These are phyloP conservation scores for Neogale vison DNA, from an alignment of 2,113 vertebrate genomes.

Conservation along the genomic window DNA sequence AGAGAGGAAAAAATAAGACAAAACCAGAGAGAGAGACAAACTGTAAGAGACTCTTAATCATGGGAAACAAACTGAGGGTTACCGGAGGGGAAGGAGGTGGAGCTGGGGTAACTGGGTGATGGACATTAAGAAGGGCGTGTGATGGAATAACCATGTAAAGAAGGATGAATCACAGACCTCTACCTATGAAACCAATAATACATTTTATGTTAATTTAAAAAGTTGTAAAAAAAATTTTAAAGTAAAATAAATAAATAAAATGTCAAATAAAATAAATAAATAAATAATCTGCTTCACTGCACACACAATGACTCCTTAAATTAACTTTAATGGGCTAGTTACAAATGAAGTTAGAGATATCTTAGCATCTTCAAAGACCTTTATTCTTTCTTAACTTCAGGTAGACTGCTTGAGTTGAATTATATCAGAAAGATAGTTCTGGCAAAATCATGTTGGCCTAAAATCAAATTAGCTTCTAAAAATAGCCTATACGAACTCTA, in stretches of 20 bases:
- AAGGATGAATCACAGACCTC: not conserved
- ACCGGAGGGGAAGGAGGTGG: not conserved
- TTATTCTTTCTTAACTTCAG: not conserved
- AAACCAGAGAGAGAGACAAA: not conserved
- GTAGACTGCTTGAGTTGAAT: not conserved
- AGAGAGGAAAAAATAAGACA: not conserved
- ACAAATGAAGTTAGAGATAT: not conserved
- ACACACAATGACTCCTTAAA: not conserved
- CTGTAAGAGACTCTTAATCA: not conserved
- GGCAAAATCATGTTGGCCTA: not conserved
- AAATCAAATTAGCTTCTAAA: slow-evolving; percentile 27
- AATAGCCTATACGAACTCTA: not conserved
- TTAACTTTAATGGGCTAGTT: not conserved
- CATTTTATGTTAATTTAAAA: no score
- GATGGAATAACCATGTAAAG: not conserved
- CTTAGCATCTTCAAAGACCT: not conserved
- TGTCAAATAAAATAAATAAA: no score
- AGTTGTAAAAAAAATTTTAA: no score
- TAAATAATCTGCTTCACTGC: not conserved
- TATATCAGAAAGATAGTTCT: not conserved
- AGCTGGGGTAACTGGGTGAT: not conserved
- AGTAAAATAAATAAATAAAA: no score
- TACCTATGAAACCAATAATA: not conserved
- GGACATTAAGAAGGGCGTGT: not conserved
- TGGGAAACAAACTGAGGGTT: not conserved